Evolutionary conservation across 2,113 vertebrate genomes (phyloP), one percentile per base, ranked within the genome.

Genomic region (Vidua macroura): DNA sequence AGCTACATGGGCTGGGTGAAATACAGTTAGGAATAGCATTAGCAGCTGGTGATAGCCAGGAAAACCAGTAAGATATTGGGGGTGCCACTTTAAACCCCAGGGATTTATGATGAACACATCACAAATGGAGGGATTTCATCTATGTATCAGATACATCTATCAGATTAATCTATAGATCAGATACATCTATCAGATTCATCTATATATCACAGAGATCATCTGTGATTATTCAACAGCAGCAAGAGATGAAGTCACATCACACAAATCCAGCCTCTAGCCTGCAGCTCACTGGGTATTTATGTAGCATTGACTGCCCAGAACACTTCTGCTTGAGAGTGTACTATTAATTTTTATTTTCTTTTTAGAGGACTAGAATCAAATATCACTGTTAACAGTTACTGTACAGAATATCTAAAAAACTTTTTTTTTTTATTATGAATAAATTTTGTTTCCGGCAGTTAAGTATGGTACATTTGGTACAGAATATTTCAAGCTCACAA

Each of bases 351-450:
- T 93, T 94, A 94, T 92, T 96, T 92, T 49, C 7, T n/a, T 90
- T 95, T 77, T 63, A 95, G 90, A 94, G 58, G 62, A 73, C 58
- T 58, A 25, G 41, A 88, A 88, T 88, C 68, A 90, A 90, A 53
- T 75, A 74, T 51, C 68, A 94, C 49, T 53, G n/a, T 64, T 83
- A 77, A 60, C 30, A 83, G 58, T 68, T 92, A 95, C 91, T 92
- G 78, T 92, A 74, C 31, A 94, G 69, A 78, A 79, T 16, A 88
- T 15, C 39, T 51, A 83, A 72, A 72, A 63, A 37, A 5, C 2
- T 22, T 82, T 90, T 88, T 89, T 35, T 35, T 64, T 95, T 97
- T 96, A 97, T 96, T 96, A 91, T 27, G 49, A 93, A 85, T 72
- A 83, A 76, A 69, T 63, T 93, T 94, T 92, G 59, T 90, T 95